Evolutionary conservation across 2,888 invertebrate species (phyloP), one percentile per base, ranked within the genome.

Genomic region (Campaea margaritaria): DNA sequence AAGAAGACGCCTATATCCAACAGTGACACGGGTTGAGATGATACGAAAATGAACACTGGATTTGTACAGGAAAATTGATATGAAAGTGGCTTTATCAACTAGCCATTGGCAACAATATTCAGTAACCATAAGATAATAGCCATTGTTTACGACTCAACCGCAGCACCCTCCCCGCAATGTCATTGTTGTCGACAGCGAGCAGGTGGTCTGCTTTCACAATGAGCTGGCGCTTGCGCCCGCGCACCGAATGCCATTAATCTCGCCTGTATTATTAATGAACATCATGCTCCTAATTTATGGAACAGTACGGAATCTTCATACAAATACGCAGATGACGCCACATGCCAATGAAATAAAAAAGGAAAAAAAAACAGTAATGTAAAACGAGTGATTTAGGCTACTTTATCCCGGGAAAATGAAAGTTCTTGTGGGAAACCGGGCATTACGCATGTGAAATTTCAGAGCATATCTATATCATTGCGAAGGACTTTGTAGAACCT

Each of bases 141-240:
- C 48, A 58, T 59, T 62, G 58, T 62, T 62, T 66, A 57, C 49
- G 45, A 50, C 52, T 21, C 28, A 54, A 61, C 55, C 60, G 54
- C 64, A 55, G 43, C 39, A 27, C 62, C 55, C 49, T 56, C 62
- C 47, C 53, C 9, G 46, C 53, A 58, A 56, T 60, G 58, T 58
- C 62, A 68, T 68, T 68, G 68, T 64, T 62, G 51, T 14, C 53
- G 50, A 34, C 57, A 14, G 31, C 47, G 50, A 64, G 60, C 67
- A 69, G 67, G 69, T 69, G 65, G 62, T 65, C 58, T 51, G 62
- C 69, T 69, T 69, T 67, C 69, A 67, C 69, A 67, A 69, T 65
- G 46, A 54, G 56, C 58, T 48, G 60, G 58, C 60, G 64, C 65
- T 28, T 62, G 52, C 54, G 61, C 63, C 53, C 45, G 53, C 53